Conservation (phyloP, 2,888 invertebrate genomes). For the Scaptomyza cyrtandrae region DNA sequence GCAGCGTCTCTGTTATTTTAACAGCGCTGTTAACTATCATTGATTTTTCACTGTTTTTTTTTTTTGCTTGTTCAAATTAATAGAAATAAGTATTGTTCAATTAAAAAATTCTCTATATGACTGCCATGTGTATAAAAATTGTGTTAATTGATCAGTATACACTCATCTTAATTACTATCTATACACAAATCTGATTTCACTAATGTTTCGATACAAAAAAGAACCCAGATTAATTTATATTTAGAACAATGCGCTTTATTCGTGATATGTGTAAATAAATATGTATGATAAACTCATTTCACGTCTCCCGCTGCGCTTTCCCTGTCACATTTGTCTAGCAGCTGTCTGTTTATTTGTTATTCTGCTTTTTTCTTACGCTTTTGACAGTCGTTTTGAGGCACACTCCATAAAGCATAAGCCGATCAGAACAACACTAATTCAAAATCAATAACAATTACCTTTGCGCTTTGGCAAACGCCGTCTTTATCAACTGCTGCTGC, state of each 20-base stretch:
- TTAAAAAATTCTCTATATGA: too few relatives aligned
- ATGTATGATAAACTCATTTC: neutral
- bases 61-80: neutral
- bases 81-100: neutral
- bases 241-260: neutral
- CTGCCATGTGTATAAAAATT: neutral
- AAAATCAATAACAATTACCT: constrained; percentile 75
- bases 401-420: constrained; percentile 66
- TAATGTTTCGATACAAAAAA: neutral
- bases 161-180: too few relatives aligned
- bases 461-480: constrained; percentile 45
- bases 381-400: constrained; percentile 42
- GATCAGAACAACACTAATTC: constrained; percentile 63
- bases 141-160: too few relatives aligned
- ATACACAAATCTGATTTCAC: too few relatives aligned
- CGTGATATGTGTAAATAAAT: constrained; percentile 10
- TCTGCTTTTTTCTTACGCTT: constrained; percentile 20
- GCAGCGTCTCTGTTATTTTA: constrained; percentile 4
- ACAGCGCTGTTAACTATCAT: constrained; percentile 13
- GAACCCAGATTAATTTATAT: neutral
- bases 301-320: constrained; percentile 14
- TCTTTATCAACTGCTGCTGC: constrained; percentile 6
- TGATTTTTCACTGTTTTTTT: neutral
- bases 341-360: constrained; percentile 28
- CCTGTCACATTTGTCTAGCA: constrained; percentile 37